These are phyloP conservation scores for Anser brachyrhynchus DNA, from an alignment of 2,113 vertebrate genomes.

Conservation along the genomic window DNA sequence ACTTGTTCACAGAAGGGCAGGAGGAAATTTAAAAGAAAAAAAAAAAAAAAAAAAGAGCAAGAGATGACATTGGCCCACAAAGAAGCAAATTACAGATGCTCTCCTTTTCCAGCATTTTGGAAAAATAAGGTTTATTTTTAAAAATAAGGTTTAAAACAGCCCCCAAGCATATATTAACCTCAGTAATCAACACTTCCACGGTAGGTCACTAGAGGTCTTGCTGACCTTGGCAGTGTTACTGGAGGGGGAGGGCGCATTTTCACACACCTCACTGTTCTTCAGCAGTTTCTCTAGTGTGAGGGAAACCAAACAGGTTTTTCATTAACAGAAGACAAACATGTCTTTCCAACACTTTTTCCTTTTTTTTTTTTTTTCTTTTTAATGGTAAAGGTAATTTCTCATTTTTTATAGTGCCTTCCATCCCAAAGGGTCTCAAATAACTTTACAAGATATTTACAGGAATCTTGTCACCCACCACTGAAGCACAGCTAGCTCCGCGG, in stretches of 20 bases:
- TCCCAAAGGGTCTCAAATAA: conserved; percentile 12
- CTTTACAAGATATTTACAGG: conserved; percentile 17
- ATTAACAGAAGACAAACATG: neutral
- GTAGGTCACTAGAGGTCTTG: neutral
- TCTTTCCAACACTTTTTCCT: neutral
- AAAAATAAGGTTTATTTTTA: neutral
- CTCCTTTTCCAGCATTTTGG: neutral
- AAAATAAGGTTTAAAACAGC: neutral
- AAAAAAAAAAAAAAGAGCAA: neutral
- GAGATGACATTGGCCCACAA: neutral
- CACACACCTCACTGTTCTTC: neutral
- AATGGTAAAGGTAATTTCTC: neutral
- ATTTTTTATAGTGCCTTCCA: neutral
- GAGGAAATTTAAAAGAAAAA: neutral
- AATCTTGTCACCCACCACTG: neutral
- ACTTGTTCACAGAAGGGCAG: neutral
- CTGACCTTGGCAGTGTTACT: neutral
- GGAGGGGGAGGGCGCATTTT: neutral
- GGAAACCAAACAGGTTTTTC: neutral
- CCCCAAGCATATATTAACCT: neutral
- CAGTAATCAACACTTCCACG: conserved; percentile 15
- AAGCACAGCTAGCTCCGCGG: neutral
- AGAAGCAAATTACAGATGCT: neutral
- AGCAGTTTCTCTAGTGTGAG: neutral
- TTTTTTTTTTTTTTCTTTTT: neutral